phyloP scores from a whole-genome alignment of 1,140 invertebrate species.

The Zophobas atratus region DNA sequence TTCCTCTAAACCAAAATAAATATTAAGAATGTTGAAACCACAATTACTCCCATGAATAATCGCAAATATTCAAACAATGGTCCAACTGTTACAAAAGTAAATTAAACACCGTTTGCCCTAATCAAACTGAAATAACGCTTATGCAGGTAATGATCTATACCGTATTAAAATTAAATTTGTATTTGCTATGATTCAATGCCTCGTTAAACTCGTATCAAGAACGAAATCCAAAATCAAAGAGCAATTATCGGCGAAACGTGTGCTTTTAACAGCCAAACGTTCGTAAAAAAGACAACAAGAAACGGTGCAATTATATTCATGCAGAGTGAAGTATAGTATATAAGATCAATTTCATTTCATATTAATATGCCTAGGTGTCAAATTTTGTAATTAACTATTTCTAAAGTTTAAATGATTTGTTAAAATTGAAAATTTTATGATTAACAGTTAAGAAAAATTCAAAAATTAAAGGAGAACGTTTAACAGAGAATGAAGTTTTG shows the following conservation, averaged over 20 bases:
- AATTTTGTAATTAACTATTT: too few species aligned
- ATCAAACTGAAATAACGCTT: slow-evolving; percentile 14
- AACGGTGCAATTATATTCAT: too few species aligned
- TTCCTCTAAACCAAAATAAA: too few species aligned
- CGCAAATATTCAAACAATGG: slow-evolving; percentile 16
- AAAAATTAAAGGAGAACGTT: too few species aligned
- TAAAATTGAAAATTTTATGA: too few species aligned
- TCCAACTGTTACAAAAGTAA: slow-evolving; percentile 9
- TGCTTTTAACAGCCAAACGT: not conserved
- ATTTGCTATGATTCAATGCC: slow-evolving; percentile 14
- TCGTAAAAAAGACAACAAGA: not conserved
- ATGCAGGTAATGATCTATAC: slow-evolving; percentile 11
- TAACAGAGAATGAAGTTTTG: too few species aligned
- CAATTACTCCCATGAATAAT: not conserved
- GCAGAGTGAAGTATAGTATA: too few species aligned
- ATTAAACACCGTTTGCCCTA: not conserved
- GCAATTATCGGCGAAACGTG: slow-evolving; percentile 10
- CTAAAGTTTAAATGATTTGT: too few species aligned
- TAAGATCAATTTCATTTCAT: too few species aligned
- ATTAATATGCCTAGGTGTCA: too few species aligned
- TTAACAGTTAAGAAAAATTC: too few species aligned
- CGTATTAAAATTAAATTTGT: slow-evolving; percentile 14
- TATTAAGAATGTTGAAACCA: too few species aligned
- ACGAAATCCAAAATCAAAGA: slow-evolving; percentile 10
- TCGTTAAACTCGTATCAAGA: slow-evolving; percentile 13